Base-by-base conservation (phyloP, 2,888 invertebrate genomes). In the Horisme vitalbata region DNA sequence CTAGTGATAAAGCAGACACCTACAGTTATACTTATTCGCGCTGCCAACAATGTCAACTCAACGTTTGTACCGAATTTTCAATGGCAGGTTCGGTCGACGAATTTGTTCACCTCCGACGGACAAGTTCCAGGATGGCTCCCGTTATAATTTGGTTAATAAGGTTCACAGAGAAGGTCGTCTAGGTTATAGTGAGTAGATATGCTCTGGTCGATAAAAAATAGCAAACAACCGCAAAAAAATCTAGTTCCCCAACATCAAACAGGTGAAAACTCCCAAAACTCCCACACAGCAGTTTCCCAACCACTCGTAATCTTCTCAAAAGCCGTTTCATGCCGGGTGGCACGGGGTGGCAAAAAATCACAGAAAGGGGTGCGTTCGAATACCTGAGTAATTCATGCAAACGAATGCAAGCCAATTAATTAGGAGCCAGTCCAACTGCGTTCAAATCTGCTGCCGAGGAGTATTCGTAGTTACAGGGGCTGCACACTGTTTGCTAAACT, bases 351-450 rank as follows among this genome's bases (percentile, higher is more conserved):
- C 55, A 57, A 65, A 65, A 69, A 68, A 63, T 56, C 48, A 48
- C 36, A 32, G 45, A 55, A 59, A 61, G 64, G 71, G 68, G 61
- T 59, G 46, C 66, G 53, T 64, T 61, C 57, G 62, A 65, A 71
- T 83, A 85, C 85, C 83, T 85, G 83, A 68, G 72, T 86, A 86
- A 87, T 86, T 85, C 79, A 87, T 86, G 86, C 86, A 85, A 87
- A 86, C 82, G 85, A 87, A 86, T 87, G 83, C 87, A 83, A 86
- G 83, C 85, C 86, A 87, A 86, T 87, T 87, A 85, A 85, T 86
- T 83, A 83, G 71, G 77, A 80, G 72, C 71, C n/a, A 78, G 79
- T 74, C 75, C 62, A 71, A 68, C 72, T 75, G 75, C 75, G 75
- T 66, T 70, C 75, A 79, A 83, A 82, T 82, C 79, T 80, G 81